Evolutionary conservation across 92 coral and sea anemone species (phyloP), one percentile per base, ranked within the genome.

Genomic region (Chrysogorgia sp.): DNA sequence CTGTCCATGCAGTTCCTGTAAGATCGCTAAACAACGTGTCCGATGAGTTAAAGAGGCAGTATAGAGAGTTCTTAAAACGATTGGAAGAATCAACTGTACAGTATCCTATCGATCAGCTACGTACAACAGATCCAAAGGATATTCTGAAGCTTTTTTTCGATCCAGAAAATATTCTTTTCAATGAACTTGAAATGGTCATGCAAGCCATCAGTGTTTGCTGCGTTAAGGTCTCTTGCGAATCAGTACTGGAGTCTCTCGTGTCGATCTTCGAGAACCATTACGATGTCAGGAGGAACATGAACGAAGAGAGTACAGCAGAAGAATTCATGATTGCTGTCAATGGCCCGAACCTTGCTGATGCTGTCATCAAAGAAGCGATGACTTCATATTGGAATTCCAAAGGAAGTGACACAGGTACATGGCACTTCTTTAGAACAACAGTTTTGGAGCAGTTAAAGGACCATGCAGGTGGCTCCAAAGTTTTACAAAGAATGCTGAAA

Each of bases 1-100:
- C 67, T 61, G 19, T 61, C 37, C 67, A 43, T 61, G 67, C 40
- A 61, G 67, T 61, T 15, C 67, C 67, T 61, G 67, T 61, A 30
- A 37, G 67, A 61, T 61, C 67, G 30, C 67, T 61, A 37, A 61
- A 61, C 20, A 24, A 30, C 34, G 67, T 61, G 67, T 61, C 67
- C n/a, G 40, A 61, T 61, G 67, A 61, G 30, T 61, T 61, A 61
- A 28, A 61, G 67, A 61, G 1, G 20, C 67, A 61, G 67, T 61
- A 61, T 43, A 61, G 67, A 61, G 67, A 61, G 34, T 61, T 61
- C 67, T 61, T 61, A 43, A 61, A 61, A 61, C 67, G 40, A 61
- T 61, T 61, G 67, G 67, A 61, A 43, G 29, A 61, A 61, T 61
- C 40, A 61, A 61, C 40, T 37, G 40, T 2, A 43, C 67, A 28